phyloP scores from a whole-genome alignment of 2,888 invertebrate species.

The Mimas tiliae region DNA sequence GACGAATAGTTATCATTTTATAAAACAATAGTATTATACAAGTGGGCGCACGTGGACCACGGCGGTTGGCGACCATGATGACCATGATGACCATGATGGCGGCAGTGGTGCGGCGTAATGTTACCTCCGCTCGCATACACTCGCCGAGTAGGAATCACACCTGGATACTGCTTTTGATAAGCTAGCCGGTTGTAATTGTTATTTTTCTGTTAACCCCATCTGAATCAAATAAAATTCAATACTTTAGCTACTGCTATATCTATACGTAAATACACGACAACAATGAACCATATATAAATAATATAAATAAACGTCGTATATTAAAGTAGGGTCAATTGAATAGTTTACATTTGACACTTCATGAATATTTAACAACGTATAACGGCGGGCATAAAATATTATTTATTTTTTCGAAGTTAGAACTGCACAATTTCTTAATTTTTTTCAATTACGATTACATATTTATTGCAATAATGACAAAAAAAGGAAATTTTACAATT shows the following conservation, averaged over 20 bases:
- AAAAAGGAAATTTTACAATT: too few species aligned
- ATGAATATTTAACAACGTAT: too few species aligned
- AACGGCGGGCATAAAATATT: too few species aligned
- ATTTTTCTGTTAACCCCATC: slow-evolving; percentile 84
- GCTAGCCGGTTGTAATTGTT: slow-evolving; percentile 67
- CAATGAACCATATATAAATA: too few species aligned
- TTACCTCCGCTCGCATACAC: slow-evolving; percentile 48
- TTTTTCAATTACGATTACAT: too few species aligned
- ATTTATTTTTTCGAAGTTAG: too few species aligned
- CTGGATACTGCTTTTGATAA: slow-evolving; percentile 55
- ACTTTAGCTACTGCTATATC: background rate
- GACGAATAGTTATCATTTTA: slow-evolving; percentile 38
- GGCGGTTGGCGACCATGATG: background rate
- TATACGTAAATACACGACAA: background rate
- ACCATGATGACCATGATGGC: background rate
- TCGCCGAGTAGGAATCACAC: slow-evolving; percentile 56
- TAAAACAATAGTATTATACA: slow-evolving; percentile 37
- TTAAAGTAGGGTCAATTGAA: too few species aligned
- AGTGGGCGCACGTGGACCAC: slow-evolving; percentile 21
- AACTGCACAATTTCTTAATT: too few species aligned
- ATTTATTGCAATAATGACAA: too few species aligned
- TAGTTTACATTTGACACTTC: too few species aligned
- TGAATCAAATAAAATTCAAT: slow-evolving; percentile 45
- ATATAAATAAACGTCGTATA: too few species aligned
- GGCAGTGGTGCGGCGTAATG: slow-evolving; percentile 36